These are phyloP conservation scores for Lates calcarifer DNA, from an alignment of 2,113 vertebrate species.

Conservation along the genomic window DNA sequence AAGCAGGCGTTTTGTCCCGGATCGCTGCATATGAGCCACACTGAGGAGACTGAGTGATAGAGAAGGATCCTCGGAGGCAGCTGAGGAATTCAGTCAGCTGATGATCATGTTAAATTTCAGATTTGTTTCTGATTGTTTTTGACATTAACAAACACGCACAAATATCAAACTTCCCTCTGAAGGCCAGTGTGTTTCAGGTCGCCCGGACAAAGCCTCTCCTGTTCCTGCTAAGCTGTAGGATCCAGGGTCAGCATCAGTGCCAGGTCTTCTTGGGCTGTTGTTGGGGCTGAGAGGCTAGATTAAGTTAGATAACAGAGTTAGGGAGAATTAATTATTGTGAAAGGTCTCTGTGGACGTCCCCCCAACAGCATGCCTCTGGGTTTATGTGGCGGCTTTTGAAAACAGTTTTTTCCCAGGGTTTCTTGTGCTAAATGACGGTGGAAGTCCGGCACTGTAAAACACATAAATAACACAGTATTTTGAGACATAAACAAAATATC, in stretches of 20 bases:
- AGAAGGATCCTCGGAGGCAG: neutral
- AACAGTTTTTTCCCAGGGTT: neutral
- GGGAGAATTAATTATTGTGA: conserved; percentile 49
- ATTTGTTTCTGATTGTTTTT: conserved; percentile 26
- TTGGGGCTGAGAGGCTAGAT: conserved; percentile 18
- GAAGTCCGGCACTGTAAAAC: neutral
- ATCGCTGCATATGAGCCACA: neutral
- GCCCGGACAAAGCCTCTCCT: conserved; percentile 66
- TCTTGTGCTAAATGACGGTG: neutral
- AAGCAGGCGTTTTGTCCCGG: too few relatives aligned
- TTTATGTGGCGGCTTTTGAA: neutral
- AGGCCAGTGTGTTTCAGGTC: conserved; percentile 11
- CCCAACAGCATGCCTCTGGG: neutral
- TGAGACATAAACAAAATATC: neutral
- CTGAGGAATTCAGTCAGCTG: neutral
- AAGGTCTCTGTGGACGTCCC: conserved; percentile 22
- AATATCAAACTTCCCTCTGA: neutral
- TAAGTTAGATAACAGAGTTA: conserved; percentile 52
- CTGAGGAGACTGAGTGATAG: neutral
- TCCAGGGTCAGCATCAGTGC: conserved; percentile 50
- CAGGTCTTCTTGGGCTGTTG: conserved; percentile 49
- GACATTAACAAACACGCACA: neutral
- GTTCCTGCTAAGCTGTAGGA: conserved; percentile 61
- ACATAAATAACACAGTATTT: neutral
- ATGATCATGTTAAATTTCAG: conserved; percentile 7